These are phyloP conservation scores for Arge pagana DNA, from an alignment of 2,888 invertebrate genomes.

Conservation along the genomic window DNA sequence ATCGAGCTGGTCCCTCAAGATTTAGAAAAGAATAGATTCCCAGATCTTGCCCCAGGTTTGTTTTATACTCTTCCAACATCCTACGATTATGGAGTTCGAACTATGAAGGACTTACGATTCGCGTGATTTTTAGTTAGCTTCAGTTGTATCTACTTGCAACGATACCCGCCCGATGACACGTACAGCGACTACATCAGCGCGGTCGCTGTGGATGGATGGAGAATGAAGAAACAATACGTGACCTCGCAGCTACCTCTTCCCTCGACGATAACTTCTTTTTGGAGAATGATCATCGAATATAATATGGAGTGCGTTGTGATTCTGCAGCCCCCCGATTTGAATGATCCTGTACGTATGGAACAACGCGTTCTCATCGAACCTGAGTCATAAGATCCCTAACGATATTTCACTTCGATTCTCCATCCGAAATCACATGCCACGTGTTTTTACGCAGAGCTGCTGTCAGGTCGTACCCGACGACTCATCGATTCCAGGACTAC, in stretches of 20 bases:
- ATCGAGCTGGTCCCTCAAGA: slow-evolving; percentile 37
- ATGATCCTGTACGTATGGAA: slow-evolving; percentile 47
- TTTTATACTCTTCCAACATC: not conserved
- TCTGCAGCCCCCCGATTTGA: slow-evolving; percentile 52
- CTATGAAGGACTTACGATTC: not conserved
- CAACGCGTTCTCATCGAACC: not conserved
- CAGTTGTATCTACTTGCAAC: slow-evolving; percentile 37
- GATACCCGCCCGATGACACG: slow-evolving; percentile 50
- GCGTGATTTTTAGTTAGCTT: not conserved
- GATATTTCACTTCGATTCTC: too few species aligned
- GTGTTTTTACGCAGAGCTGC: not conserved
- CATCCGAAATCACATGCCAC: not conserved
- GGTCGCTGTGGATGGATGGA: slow-evolving; percentile 53
- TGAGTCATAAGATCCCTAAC: too few species aligned
- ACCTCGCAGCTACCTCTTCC: slow-evolving; percentile 59
- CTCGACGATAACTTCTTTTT: slow-evolving; percentile 58
- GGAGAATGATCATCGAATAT: slow-evolving; percentile 57
- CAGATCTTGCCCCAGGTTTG: slow-evolving; percentile 53
- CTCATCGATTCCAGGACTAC: not conserved
- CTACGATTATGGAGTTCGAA: not conserved
- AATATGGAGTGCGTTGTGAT: slow-evolving; percentile 54
- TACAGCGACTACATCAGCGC: slow-evolving; percentile 59
- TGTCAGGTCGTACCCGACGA: slow-evolving; percentile 1
- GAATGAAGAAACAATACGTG: slow-evolving; percentile 54
- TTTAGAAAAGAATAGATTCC: slow-evolving; percentile 53